Evolutionary conservation across 1,140 invertebrate species (phyloP).

Genomic region (Hyles vespertilio): DNA sequence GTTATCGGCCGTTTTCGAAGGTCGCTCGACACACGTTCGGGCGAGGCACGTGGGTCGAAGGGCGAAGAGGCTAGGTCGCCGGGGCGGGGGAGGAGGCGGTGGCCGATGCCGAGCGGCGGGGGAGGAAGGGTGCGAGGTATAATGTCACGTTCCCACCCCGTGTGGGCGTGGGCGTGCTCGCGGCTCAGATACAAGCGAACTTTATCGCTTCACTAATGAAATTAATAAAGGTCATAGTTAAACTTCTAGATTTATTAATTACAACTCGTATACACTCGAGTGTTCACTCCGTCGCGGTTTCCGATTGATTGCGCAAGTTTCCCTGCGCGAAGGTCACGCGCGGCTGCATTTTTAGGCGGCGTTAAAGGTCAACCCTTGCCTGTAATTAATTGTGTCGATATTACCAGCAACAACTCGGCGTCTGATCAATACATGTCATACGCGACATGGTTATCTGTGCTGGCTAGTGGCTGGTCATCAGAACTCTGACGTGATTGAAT

Average conservation of each 20-base stretch:
- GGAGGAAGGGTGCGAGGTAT: conserved; percentile 8
- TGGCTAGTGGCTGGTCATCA: too few relatives aligned
- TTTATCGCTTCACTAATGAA: conserved; percentile 22
- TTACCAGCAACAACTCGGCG: too few relatives aligned
- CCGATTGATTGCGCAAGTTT: too few relatives aligned
- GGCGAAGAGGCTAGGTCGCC: neutral
- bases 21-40: conserved; percentile 17
- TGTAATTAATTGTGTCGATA: too few relatives aligned
- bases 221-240: conserved; percentile 25
- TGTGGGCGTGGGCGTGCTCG: conserved; percentile 28
- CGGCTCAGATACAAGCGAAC: conserved; percentile 15
- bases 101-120: conserved; percentile 7
- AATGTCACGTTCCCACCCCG: conserved; percentile 30
- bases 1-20: conserved; percentile 9
- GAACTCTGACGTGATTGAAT: too few relatives aligned
- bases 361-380: too few relatives aligned
- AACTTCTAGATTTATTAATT: conserved; percentile 7
- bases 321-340: too few relatives aligned
- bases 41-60: conserved; percentile 24
- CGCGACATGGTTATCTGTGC: too few relatives aligned
- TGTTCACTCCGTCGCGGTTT: too few relatives aligned
- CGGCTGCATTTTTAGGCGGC: too few relatives aligned
- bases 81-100: neutral
- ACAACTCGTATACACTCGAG: too few relatives aligned
- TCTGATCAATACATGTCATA: too few relatives aligned